phyloP scores from a whole-genome alignment of 2,797 vertebrate species.

The Anguilla anguilla region DNA sequence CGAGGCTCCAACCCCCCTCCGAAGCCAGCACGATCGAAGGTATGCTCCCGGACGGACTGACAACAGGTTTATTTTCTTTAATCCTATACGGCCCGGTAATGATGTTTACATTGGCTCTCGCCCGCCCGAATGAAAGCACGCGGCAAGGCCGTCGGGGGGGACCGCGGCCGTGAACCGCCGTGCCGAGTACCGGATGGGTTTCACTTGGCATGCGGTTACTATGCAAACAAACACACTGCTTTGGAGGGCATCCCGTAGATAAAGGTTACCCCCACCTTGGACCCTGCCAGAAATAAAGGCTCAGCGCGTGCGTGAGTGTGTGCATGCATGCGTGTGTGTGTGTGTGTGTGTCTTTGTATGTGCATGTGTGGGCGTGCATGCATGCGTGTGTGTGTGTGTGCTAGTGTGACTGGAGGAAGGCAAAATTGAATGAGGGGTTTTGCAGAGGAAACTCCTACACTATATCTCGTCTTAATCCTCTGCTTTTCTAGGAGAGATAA shows the following conservation, averaged over 20 bases:
- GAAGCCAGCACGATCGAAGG: constrained; percentile 49
- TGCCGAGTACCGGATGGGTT: neutral
- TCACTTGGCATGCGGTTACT: constrained; percentile 4
- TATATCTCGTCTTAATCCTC: neutral
- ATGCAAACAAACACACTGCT: constrained; percentile 16
- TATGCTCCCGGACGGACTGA: constrained; percentile 46
- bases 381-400: neutral
- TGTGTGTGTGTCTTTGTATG: neutral
- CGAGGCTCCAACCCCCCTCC: neutral
- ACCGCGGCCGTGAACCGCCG: neutral
- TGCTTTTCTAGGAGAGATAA: neutral
- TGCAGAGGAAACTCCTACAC: neutral
- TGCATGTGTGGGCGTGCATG: too few relatives aligned
- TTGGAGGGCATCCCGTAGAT: constrained; percentile 12
- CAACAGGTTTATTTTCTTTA: constrained; percentile 62
- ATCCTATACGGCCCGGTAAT: constrained; percentile 60
- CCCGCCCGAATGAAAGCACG: constrained; percentile 12
- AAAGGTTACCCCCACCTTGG: neutral
- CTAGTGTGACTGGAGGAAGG: neutral
- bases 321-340: neutral
- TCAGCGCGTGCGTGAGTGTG: too few relatives aligned
- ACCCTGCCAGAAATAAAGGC: neutral
- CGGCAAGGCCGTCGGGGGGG: neutral
- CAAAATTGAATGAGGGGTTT: neutral
- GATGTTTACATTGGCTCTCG: constrained; percentile 41